Evolutionary conservation across 1,140 invertebrate genomes (phyloP).

Genomic region (Zeugodacus cucurbitae): DNA sequence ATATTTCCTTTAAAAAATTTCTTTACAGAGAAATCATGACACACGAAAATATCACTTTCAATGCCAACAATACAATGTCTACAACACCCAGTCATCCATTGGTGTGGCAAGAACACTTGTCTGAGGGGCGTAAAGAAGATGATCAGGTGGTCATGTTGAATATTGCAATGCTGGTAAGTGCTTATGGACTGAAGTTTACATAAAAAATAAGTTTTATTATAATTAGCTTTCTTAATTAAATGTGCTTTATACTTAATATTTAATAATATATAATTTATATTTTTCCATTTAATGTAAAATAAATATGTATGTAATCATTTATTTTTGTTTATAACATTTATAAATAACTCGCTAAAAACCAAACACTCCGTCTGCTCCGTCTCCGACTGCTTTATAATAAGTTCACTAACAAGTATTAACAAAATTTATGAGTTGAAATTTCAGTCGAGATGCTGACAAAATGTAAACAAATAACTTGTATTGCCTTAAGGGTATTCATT

Average conservation of each 20-base stretch:
- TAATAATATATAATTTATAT: too few species aligned
- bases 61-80: constrained; percentile 79
- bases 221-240: too few species aligned
- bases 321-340: not conserved
- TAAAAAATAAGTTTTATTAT: too few species aligned
- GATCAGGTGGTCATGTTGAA: constrained; percentile 85
- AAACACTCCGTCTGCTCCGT: not conserved
- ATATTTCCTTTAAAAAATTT: too few species aligned
- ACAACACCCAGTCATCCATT: constrained; percentile 77
- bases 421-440: not conserved
- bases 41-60: constrained; percentile 78
- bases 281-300: not conserved
- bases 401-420: not conserved
- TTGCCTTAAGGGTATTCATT: not conserved
- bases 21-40: constrained; percentile 73
- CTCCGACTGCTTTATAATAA: not conserved
- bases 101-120: constrained; percentile 76
- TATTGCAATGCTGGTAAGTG: constrained; percentile 89
- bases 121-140: constrained; percentile 76
- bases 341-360: not conserved
- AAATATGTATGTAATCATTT: not conserved
- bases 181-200: too few species aligned
- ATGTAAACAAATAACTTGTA: constrained; percentile 16
- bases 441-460: not conserved
- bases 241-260: too few species aligned